Percentiles rank a stretch among this genome's conserved stretches.
Evolutionary conservation across 2,888 invertebrate genomes (phyloP).

Genomic region (Heliconius erato): DNA sequence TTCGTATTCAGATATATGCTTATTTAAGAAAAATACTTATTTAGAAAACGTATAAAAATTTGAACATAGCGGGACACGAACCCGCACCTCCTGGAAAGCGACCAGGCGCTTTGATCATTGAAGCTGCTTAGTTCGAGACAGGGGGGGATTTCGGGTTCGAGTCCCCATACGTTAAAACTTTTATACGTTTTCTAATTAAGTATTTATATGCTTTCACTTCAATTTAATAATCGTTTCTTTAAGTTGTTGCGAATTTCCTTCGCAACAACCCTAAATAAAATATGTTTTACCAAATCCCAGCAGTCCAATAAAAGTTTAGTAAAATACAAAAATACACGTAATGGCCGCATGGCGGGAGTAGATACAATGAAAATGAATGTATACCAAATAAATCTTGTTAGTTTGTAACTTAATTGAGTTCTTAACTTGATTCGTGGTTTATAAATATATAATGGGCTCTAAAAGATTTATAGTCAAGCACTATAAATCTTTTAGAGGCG

Average conservation of each 20-base stretch:
- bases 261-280: not conserved
- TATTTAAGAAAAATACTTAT: no score
- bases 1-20: not conserved
- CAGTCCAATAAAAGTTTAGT: slow-evolving; percentile 20
- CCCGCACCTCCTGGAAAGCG: no score
- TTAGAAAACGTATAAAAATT: no score
- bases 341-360: slow-evolving; percentile 15
- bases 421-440: slow-evolving; percentile 34
- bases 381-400: slow-evolving; percentile 41
- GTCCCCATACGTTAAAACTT: no score
- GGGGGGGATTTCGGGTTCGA: no score
- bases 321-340: slow-evolving; percentile 15
- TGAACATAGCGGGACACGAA: no score
- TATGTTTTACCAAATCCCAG: slow-evolving; percentile 17
- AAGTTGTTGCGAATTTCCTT: not conserved
- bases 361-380: slow-evolving; percentile 43
- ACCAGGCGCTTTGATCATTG: no score
- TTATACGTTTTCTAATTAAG: no score
- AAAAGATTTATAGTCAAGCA: slow-evolving; percentile 31
- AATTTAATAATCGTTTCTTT: no score
- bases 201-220: no score
- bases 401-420: slow-evolving; percentile 46
- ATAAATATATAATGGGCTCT: slow-evolving; percentile 37
- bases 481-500: no score
- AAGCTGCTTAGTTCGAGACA: no score